Evolutionary conservation across 2,113 vertebrate species (phyloP).

Genomic region (Arizona elegans): DNA sequence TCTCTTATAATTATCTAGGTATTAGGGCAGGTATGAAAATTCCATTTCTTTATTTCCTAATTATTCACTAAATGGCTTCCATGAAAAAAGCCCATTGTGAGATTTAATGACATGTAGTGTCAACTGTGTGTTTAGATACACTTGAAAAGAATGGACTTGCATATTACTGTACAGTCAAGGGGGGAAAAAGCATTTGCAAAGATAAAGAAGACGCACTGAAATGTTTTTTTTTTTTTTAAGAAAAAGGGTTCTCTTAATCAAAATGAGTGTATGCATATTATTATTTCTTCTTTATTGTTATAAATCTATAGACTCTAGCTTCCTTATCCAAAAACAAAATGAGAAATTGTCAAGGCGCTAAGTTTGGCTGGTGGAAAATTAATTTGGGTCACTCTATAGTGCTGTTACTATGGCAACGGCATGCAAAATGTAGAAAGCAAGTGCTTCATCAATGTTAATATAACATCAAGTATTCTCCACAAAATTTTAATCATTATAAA

Average conservation of each 20-base stretch:
- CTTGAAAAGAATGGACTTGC: conserved; percentile 25
- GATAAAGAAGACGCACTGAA: neutral
- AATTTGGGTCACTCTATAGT: conserved; percentile 69
- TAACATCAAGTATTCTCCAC: conserved; percentile 42
- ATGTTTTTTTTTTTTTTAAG: neutral
- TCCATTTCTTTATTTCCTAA: conserved; percentile 12
- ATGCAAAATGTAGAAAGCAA: conserved; percentile 58
- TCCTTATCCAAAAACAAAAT: conserved; percentile 40
- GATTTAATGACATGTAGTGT: neutral
- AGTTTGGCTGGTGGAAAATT: conserved; percentile 62
- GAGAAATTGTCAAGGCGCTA: conserved; percentile 50
- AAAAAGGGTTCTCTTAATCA: neutral
- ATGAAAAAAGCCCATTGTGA: neutral
- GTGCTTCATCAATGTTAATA: conserved; percentile 56
- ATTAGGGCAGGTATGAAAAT: neutral
- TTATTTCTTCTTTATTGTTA: neutral
- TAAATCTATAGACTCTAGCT: conserved; percentile 10
- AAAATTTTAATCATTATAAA: conserved; percentile 48
- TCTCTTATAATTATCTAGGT: neutral
- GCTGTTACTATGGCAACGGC: conserved; percentile 65
- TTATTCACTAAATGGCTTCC: conserved; percentile 23
- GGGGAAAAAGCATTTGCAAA: neutral
- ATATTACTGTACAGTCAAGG: neutral
- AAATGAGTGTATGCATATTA: neutral
- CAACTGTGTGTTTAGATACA: neutral